A percentile compares a stretch with the other conserved stretches of the same genome.
Evolutionary conservation across 2,888 invertebrate species (phyloP).

Genomic region (Therioaphis trifolii): DNA sequence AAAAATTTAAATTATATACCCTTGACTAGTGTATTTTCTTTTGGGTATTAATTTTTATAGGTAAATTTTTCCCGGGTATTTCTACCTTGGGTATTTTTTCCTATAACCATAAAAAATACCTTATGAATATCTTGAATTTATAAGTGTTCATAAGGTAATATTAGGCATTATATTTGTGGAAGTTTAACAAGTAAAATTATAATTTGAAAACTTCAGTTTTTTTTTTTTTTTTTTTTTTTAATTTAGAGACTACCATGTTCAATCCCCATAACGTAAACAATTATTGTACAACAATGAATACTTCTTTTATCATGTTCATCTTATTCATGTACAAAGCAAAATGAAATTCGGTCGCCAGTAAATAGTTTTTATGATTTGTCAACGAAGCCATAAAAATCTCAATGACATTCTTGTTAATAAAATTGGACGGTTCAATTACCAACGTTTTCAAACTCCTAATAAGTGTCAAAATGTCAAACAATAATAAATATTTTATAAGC

Average conservation of each 20-base stretch:
- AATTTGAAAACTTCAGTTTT: no score
- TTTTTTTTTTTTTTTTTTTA: no score
- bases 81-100: no score
- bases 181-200: no score
- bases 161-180: no score
- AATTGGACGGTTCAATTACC: not conserved
- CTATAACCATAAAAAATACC: no score
- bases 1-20: no score
- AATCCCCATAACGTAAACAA: not conserved
- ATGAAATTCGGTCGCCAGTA: not conserved
- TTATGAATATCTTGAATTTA: no score
- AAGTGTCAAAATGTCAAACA: not conserved
- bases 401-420: not conserved
- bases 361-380: constrained; percentile 5
- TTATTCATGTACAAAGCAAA: not conserved
- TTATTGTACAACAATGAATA: not conserved
- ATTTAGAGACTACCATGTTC: not conserved
- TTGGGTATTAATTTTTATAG: no score
- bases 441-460: not conserved
- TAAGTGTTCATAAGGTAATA: no score
- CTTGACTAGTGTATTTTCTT: no score
- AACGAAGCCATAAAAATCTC: constrained; percentile 2
- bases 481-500: not conserved
- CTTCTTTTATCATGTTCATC: not conserved
- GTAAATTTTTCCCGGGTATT: no score